phyloP scores from a whole-genome alignment of 2,113 vertebrate genomes.

The Gymnogyps californianus region DNA sequence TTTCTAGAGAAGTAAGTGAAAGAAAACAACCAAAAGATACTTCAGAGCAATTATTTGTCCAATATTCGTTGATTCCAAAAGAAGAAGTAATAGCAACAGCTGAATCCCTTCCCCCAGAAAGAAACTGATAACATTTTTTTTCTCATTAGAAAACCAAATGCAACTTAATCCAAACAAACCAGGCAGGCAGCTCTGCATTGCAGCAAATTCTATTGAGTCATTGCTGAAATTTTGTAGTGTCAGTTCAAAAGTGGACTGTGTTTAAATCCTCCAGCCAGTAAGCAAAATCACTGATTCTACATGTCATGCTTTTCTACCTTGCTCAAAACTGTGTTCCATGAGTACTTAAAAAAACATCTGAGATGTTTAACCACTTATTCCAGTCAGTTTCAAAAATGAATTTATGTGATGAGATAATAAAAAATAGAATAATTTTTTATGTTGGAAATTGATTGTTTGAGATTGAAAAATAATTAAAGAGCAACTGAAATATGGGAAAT shows the following conservation, averaged over 20 bases:
- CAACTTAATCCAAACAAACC: neutral
- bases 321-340: neutral
- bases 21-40: neutral
- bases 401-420: neutral
- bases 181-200: neutral
- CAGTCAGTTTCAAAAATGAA: neutral
- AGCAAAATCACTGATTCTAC: neutral
- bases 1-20: neutral
- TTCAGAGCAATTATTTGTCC: neutral
- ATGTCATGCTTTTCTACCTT: neutral
- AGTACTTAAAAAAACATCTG: neutral
- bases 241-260: neutral
- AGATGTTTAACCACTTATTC: neutral
- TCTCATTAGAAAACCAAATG: neutral
- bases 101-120: neutral
- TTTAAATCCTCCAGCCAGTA: neutral
- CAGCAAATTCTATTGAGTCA: neutral
- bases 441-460: neutral
- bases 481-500: neutral
- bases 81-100: neutral
- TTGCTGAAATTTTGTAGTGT: neutral
- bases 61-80: neutral
- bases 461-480: neutral
- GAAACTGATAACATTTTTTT: neutral
- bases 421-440: neutral